These are phyloP conservation scores for Ennomos erosarius DNA, from an alignment of 2,888 invertebrate genomes.

Conservation along the genomic window DNA sequence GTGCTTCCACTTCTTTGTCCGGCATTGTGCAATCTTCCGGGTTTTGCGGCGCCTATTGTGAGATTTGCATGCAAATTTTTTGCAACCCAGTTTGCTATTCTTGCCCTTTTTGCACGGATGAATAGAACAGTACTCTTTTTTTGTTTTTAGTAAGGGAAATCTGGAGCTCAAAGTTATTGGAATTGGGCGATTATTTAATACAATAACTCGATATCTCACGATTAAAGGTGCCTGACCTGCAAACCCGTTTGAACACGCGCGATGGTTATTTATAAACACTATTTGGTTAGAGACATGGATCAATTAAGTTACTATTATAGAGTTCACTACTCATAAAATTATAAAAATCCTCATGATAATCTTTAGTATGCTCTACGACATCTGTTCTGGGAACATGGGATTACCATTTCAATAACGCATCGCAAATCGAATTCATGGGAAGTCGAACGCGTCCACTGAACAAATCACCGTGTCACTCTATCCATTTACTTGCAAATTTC, in stretches of 20 bases:
- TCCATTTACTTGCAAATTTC: conserved; percentile 85
- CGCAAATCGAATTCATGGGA: conserved; percentile 71
- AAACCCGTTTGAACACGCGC: conserved; percentile 1
- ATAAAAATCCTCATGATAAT: background rate
- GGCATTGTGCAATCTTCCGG: conserved; percentile 81
- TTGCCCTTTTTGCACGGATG: conserved; percentile 35
- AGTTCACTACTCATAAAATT: background rate
- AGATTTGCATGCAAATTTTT: conserved; percentile 76
- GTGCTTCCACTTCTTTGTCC: conserved; percentile 71
- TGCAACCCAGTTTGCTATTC: conserved; percentile 52
- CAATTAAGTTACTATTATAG: too few species aligned
- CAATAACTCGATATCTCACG: conserved; percentile 1
- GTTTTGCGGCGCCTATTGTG: conserved; percentile 65
- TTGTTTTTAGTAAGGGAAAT: conserved; percentile 8
- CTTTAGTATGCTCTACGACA: conserved; percentile 3
- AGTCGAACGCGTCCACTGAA: conserved; percentile 70
- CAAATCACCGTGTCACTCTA: conserved; percentile 81
- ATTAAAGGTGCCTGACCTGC: conserved; percentile 6
- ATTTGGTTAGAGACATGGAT: background rate
- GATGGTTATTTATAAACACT: background rate
- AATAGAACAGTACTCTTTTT: conserved; percentile 22
- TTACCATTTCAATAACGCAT: conserved; percentile 43
- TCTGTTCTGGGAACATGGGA: conserved; percentile 42
- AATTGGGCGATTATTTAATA: conserved; percentile 3
- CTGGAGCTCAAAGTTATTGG: background rate